Evolutionary conservation across 2,888 invertebrate species (phyloP).

Genomic region (Pollenia griseotomentosa): DNA sequence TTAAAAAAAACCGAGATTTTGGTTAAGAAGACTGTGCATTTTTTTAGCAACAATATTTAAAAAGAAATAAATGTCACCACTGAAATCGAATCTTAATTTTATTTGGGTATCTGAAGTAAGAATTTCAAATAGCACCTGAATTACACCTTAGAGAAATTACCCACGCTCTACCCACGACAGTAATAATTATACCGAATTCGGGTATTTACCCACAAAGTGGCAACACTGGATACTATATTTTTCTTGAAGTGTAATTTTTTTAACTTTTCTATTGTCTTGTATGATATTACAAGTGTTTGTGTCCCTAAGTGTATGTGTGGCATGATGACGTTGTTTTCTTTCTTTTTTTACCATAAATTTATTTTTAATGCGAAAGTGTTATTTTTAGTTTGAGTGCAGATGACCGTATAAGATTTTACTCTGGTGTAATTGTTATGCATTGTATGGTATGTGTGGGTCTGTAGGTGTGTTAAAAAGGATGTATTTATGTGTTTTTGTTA

Average conservation of each 20-base stretch:
- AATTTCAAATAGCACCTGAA: too few relatives aligned
- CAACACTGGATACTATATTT: not conserved
- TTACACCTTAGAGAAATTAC: too few relatives aligned
- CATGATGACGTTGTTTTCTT: constrained; percentile 59
- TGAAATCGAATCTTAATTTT: too few relatives aligned
- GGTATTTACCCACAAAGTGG: too few relatives aligned
- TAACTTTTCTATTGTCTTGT: not conserved
- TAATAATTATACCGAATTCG: too few relatives aligned
- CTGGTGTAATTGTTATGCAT: constrained; percentile 9
- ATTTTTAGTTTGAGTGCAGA: constrained; percentile 58
- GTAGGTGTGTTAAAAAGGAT: constrained; percentile 7
- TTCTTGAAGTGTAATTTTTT: not conserved
- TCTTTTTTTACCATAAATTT: constrained; percentile 43
- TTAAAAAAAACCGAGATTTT: too few relatives aligned
- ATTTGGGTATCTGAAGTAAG: too few relatives aligned
- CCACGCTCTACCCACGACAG: too few relatives aligned
- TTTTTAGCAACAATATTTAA: too few relatives aligned
- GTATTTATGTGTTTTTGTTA: not conserved
- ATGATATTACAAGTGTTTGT: too few relatives aligned
- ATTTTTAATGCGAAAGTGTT: constrained; percentile 55
- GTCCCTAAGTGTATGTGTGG: not conserved
- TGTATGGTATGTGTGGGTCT: not conserved
- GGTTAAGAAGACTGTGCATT: too few relatives aligned
- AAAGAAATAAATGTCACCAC: too few relatives aligned
- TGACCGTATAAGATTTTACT: constrained; percentile 42